These are phyloP conservation scores for Leptodactylus fuscus DNA, from an alignment of 2,113 vertebrate genomes.

Conservation along the genomic window DNA sequence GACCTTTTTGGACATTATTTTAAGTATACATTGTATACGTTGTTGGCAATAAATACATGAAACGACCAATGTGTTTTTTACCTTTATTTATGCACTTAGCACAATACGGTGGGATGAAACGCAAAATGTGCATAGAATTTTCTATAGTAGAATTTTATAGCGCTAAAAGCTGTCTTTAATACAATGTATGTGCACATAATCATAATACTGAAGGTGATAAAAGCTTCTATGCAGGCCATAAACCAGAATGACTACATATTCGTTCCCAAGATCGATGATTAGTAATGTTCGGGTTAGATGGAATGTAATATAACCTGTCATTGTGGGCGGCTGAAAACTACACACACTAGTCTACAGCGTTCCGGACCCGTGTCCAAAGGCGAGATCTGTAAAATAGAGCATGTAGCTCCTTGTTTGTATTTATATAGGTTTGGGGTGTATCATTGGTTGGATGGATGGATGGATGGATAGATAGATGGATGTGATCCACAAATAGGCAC, in stretches of 20 bases:
- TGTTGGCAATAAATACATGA: conserved; percentile 79
- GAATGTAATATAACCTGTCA: conserved; percentile 48
- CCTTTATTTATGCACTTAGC: background rate
- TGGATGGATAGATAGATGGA: too few relatives aligned
- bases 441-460: too few relatives aligned
- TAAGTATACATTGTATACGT: conserved; percentile 72
- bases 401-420: background rate
- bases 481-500: too few relatives aligned
- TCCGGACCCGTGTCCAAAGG: background rate
- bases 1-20: conserved; percentile 72
- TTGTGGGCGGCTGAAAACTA: background rate
- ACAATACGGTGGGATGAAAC: background rate
- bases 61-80: conserved; percentile 6
- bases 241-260: conserved; percentile 8
- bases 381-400: background rate
- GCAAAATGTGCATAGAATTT: background rate
- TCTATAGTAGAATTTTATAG: background rate
- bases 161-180: background rate
- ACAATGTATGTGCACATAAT: background rate
- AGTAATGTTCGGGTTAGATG: background rate
- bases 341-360: background rate
- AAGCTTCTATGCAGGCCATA: background rate
- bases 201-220: background rate
- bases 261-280: background rate
- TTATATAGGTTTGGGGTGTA: background rate